Percentiles rank a stretch among this genome's conserved stretches.
These are phyloP conservation scores for Philotrypesis tridentata DNA, from an alignment of 1,140 invertebrate genomes.

Conservation along the genomic window DNA sequence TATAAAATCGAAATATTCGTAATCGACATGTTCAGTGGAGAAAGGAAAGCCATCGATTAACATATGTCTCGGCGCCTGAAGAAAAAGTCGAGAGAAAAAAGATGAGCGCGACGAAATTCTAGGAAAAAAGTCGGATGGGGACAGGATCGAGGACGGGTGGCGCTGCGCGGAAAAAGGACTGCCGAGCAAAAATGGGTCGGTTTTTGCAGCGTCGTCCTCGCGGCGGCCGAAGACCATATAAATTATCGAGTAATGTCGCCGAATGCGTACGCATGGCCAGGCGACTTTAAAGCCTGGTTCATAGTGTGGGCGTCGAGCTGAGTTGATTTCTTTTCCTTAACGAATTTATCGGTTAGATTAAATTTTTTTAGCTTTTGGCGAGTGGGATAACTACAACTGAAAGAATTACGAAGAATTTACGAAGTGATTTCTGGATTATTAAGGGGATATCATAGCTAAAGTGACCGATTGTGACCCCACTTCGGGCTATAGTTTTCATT, in stretches of 20 bases:
- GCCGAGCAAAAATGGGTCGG: slow-evolving; percentile 54
- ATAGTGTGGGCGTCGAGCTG: background rate
- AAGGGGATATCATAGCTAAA: no score
- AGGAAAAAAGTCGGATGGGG: background rate
- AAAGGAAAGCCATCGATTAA: background rate
- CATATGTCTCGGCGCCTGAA: background rate
- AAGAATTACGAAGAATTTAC: no score
- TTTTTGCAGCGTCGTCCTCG: slow-evolving; percentile 51
- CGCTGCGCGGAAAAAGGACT: background rate
- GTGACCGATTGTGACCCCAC: no score
- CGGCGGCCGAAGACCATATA: slow-evolving; percentile 48
- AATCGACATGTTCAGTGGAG: no score
- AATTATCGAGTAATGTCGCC: slow-evolving; percentile 53
- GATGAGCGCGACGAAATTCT: background rate
- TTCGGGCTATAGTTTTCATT: no score
- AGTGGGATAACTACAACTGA: background rate
- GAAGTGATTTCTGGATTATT: no score
- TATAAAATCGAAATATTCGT: no score
- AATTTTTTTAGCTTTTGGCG: background rate
- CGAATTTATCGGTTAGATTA: background rate
- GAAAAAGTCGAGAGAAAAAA: background rate
- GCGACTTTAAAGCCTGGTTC: slow-evolving; percentile 15
- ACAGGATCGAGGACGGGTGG: slow-evolving; percentile 9
- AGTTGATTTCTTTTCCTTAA: background rate
- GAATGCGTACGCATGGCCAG: slow-evolving; percentile 27